Base-by-base conservation (phyloP, 2,888 invertebrate genomes). In the Drosophila birchii region DNA sequence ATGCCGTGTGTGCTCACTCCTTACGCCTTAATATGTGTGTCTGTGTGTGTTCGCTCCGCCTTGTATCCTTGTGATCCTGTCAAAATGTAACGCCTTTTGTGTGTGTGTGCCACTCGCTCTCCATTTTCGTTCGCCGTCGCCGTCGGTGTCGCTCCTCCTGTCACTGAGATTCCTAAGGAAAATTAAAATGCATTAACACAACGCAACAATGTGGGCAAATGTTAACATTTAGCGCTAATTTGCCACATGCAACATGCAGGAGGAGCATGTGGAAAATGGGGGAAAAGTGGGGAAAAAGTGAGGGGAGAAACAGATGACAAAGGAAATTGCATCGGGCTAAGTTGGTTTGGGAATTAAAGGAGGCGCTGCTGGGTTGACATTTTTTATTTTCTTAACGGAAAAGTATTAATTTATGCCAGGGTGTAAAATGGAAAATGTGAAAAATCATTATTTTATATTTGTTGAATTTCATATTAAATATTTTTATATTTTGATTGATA, bases 181-280 rank as follows among this genome's bases (percentile, higher is more conserved):
- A 76, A 85, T 76, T 80, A 76, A 86, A 83, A 83, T 86, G 78
- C 79, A 83, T 84, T 86, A 81, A 83, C 86, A 84, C 83, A 83
- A 66, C 84, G 62, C 69, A 78, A 84, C 86, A 86, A 86, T 84
- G 84, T 86, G 86, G 73, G 80, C 80, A 81, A 81, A 83, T 75
- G 83, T 86, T 86, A 81, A 78, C 81, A 86, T 84, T 81, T 66
- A 80, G 78, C 86, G 86, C 83, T 83, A 83, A 83, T 83, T 86
- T 83, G 62, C 81, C 67, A 61, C 55, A 74, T 55, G 74, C 38
- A 55, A 26, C 14, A 23, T 38, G 67, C 60, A 63, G 41, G 54
- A 26, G 53, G 3, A 14, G 29, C 4, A 41, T 26, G 18, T 29
- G 18, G 32, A 23, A 61, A 34, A 47, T 41, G 43, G 23, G 36